Evolutionary conservation across 2,797 vertebrate species (phyloP).

Genomic region (Muraenolepis orangiensis): DNA sequence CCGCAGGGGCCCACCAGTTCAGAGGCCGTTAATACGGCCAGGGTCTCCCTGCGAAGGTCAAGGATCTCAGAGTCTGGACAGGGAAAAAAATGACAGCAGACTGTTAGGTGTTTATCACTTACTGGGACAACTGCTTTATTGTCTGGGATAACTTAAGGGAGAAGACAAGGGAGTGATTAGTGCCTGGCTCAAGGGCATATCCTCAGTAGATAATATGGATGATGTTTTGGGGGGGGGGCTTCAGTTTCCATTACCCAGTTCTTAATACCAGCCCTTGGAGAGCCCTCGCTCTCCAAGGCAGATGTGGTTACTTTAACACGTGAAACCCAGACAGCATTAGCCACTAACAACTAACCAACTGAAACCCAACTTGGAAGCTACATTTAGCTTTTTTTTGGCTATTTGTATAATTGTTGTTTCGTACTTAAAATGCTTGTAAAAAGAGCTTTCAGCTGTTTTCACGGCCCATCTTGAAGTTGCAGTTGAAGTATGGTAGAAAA

Average conservation of each 20-base stretch:
- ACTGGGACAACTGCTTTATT: not conserved
- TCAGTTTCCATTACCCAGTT: not conserved
- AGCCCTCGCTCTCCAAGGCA: not conserved
- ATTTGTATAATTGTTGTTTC: not conserved
- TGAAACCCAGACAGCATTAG: not conserved
- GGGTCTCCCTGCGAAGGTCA: slow-evolving; percentile 70
- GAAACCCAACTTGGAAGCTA: not conserved
- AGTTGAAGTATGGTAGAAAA: not conserved
- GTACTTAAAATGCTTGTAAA: not conserved
- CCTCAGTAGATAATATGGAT: not conserved
- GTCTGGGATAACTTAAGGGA: not conserved
- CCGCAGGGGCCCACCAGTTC: slow-evolving; percentile 68
- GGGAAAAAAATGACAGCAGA: not conserved
- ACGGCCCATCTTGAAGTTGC: not conserved
- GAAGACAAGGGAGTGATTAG: not conserved
- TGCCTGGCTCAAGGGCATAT: slow-evolving; percentile 1
- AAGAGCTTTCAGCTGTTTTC: not conserved
- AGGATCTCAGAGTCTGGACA: slow-evolving; percentile 64
- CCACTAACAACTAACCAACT: not conserved
- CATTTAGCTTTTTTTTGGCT: not conserved
- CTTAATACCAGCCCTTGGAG: not conserved
- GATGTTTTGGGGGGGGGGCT: not conserved
- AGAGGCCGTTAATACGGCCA: slow-evolving; percentile 72
- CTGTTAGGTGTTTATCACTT: not conserved
- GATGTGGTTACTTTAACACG: not conserved